Conservation (phyloP, 2,113 vertebrate genomes). For the Mastomys natalensis region DNA sequence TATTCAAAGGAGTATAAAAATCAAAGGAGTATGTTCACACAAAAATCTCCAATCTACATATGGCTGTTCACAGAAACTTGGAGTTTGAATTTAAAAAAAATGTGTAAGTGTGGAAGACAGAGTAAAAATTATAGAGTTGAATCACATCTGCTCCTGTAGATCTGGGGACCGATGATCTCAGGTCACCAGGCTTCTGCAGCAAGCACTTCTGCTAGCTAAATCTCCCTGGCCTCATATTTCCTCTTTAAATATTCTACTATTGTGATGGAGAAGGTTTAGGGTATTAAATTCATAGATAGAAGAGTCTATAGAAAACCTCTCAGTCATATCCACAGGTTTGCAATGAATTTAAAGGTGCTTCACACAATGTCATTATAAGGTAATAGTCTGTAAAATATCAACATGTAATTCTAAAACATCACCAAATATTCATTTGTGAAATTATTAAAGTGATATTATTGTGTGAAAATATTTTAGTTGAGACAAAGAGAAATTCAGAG, state of each 20-base stretch:
- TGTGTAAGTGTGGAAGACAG: neutral
- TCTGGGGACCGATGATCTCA: neutral
- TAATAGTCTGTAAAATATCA: neutral
- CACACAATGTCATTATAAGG: neutral
- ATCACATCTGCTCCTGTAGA: neutral
- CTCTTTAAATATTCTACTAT: neutral
- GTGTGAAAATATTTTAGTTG: neutral
- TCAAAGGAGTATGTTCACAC: neutral
- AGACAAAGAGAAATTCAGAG: neutral
- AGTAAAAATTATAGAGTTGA: neutral
- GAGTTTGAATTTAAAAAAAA: neutral
- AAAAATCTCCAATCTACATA: neutral
- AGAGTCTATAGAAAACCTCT: neutral
- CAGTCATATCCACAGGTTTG: neutral
- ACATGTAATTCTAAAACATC: neutral
- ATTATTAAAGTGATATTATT: neutral
- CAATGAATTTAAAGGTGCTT: neutral
- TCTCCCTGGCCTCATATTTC: neutral
- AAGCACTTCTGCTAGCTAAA: neutral
- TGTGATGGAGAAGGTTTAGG: neutral
- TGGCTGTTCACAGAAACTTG: neutral
- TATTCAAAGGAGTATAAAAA: neutral
- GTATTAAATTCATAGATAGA: neutral
- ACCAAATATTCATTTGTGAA: neutral
- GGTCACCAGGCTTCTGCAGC: neutral